A percentile compares a stretch with the other conserved stretches of the same genome.
phyloP scores from a whole-genome alignment of 1,140 invertebrate species.

The Ceratitis capitata region DNA sequence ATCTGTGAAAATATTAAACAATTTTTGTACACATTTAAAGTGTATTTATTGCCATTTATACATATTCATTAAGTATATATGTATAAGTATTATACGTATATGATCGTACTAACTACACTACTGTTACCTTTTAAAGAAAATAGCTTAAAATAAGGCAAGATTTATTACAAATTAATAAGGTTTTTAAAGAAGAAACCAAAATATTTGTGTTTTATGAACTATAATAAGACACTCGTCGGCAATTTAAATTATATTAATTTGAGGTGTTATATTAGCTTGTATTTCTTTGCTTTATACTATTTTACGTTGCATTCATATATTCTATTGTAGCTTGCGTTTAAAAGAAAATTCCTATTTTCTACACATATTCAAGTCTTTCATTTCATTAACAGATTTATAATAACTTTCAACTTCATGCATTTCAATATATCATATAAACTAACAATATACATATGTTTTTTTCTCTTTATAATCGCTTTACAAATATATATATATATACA shows the following conservation, averaged over 20 bases:
- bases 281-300: background rate
- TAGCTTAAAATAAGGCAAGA: slow-evolving; percentile 28
- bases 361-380: slow-evolving; percentile 1
- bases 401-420: too few species aligned
- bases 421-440: too few species aligned
- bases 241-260: slow-evolving; percentile 3
- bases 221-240: background rate
- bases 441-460: too few species aligned
- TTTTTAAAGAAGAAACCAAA: background rate
- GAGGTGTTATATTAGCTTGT: background rate
- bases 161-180: background rate
- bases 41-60: background rate
- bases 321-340: background rate
- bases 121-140: too few species aligned
- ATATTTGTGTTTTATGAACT: background rate
- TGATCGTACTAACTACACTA: background rate
- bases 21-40: background rate
- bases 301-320: background rate
- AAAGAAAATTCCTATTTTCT: background rate
- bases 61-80: background rate
- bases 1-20: background rate
- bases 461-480: too few species aligned
- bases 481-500: background rate
- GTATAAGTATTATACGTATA: background rate
- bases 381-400: background rate